Evolutionary conservation across 2,113 vertebrate species (phyloP), one percentile per base, ranked within the genome.

Genomic region (Lasiurus borealis): DNA sequence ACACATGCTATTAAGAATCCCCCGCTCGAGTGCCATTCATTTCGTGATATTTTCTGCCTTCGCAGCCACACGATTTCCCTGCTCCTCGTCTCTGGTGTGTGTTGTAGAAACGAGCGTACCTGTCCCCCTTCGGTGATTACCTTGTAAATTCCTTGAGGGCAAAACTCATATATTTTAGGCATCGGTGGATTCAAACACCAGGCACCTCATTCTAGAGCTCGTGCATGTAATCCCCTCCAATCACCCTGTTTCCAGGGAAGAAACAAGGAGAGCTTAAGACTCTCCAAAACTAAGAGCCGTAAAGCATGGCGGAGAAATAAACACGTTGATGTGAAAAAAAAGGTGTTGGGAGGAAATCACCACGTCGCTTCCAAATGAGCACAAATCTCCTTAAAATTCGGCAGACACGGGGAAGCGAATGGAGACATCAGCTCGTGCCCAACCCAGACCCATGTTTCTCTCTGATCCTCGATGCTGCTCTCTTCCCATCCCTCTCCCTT

Each of bases 361-460:
- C 71, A 3, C 27, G 13, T 3, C 25, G 29, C 71, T 90, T 87
- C 21, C 59, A 81, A 71, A 82, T 88, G 34, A 90, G 48, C 46
- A 19, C 27, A 85, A 92, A 66, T 71, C 36, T 62, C 29, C 57
- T 21, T 15, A 44, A 72, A 93, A 62, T 6, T 44, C 46, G 31
- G 13, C 25, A 62, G 34, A 69, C 25, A 36, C 54, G 68, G 85
- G 2, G 3, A 84, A n/a, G 27, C 19, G 36, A 48, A 75, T 46
- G 36, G 44, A 94, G 90, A 86, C 36, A 80, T 85, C 76, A 83
- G 81, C 25, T 87, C 34, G 31, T 36, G 46, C 92, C 77, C 46
- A 48, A 59, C 46, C 62, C 62, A 2, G 6, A n/a, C 15, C 64
- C 29, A 7, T 8, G 15, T 68, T 16, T 16, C 64, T 68, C 31